Conservation (phyloP, 1,140 invertebrate genomes). For the Callitettix versicolor region DNA sequence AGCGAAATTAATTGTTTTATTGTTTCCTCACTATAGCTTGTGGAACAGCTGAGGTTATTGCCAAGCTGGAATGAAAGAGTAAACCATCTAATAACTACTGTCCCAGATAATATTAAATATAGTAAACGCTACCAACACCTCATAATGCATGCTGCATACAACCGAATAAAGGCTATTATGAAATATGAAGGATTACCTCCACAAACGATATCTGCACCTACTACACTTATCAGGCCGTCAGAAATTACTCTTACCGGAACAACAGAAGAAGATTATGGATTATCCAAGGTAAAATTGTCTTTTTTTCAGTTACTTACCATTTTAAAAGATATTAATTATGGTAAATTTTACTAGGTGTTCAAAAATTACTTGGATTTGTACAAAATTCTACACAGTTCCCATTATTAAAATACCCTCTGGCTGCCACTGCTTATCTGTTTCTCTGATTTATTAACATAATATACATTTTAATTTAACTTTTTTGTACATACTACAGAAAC, state of each 20-base stretch:
- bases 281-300: constrained; percentile 44
- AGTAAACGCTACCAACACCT: constrained; percentile 23
- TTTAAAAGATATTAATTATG: too few relatives aligned
- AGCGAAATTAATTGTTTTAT: not conserved
- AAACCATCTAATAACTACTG: constrained; percentile 21
- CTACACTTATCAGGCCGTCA: constrained; percentile 51
- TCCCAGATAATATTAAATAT: constrained; percentile 20
- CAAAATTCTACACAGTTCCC: too few relatives aligned
- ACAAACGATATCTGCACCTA: constrained; percentile 39
- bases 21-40: constrained; percentile 28
- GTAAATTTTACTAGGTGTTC: too few relatives aligned
- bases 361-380: too few relatives aligned
- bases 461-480: too few relatives aligned
- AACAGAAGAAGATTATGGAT: constrained; percentile 50
- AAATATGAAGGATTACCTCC: constrained; percentile 34
- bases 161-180: constrained; percentile 42
- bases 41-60: constrained; percentile 32
- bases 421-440: too few relatives aligned
- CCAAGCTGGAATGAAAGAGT: constrained; percentile 34
- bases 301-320: too few relatives aligned
- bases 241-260: constrained; percentile 36
- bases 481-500: too few relatives aligned
- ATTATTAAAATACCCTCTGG: too few relatives aligned
- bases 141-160: constrained; percentile 35
- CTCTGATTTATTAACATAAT: too few relatives aligned